Percentiles rank a stretch among this genome's conserved stretches.
phyloP scores from a whole-genome alignment of 2,113 vertebrate species.

The Rafetus swinhoei region DNA sequence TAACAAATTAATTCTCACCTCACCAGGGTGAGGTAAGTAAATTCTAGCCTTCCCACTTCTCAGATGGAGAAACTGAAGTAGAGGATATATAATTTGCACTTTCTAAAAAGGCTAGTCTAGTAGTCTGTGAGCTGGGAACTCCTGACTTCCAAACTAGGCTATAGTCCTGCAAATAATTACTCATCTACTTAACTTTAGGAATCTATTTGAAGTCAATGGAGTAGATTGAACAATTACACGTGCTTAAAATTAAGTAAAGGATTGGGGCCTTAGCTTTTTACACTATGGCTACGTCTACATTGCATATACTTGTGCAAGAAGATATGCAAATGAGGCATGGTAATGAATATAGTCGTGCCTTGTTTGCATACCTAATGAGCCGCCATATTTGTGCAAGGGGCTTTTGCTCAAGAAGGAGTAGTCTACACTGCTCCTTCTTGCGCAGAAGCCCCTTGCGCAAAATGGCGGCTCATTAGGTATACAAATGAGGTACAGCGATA shows the following conservation, averaged over 20 bases:
- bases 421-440: no score
- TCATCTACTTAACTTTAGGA: neutral
- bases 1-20: neutral
- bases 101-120: neutral
- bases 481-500: no score
- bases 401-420: no score
- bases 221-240: neutral
- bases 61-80: neutral
- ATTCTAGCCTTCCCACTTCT: neutral
- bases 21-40: neutral
- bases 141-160: neutral
- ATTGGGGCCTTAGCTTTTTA: accelerated
- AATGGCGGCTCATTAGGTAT: no score
- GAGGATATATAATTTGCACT: neutral
- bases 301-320: no score
- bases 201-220: neutral
- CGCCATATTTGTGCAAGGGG: no score
- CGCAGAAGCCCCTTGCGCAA: no score
- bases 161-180: neutral
- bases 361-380: no score
- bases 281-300: neutral
- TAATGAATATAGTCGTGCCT: no score
- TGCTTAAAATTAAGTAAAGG: neutral
- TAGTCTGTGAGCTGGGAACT: neutral
- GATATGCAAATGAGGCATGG: no score